Evolutionary conservation across 2,113 vertebrate species (phyloP), one percentile per base, ranked within the genome.

Genomic region (Drymodes brunneopygia): DNA sequence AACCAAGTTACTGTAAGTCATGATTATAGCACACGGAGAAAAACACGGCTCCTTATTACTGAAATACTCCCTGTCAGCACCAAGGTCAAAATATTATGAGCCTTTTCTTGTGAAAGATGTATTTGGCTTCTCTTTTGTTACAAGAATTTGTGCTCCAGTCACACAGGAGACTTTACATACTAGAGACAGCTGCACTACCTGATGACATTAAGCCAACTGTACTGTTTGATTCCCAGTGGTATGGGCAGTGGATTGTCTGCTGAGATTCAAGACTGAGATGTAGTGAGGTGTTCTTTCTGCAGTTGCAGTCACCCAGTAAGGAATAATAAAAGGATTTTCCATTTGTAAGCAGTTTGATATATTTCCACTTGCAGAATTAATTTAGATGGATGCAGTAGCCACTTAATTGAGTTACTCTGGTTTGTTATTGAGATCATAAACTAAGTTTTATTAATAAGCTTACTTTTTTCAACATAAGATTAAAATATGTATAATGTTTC

Each of bases 41-140:
- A 92, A 86, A 72, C 25, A 48, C 35, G 21, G 15, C 24, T 87
- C 33, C 80, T 67, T 31, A 53, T 73, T 79, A 73, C n/a, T 88
- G 71, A 78, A 96, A 74, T 67, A 69, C 21, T 44, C 90, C 86
- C 44, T 67, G 73, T 42, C n/a, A 51, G 21, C 33, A 54, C 23
- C 23, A 64, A 95, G 83, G 71, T 84, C 53, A 96, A 93, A 78
- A 93, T 74, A 84, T 53, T 82, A 23, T 42, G 47, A 87, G 77
- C 12, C 7, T 83, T 62, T 89, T 86, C 25, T 51, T 88, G 35
- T 45, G 18, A 75, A 88, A 51, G 61, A 92, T 20, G 40, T 57
- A 65, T 77, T 94, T 96, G 86, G 25, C 44, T 88, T 78, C 48
- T 78, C 62, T 51, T 82, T 86, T 22, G 27, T 79, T 86, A 50